Evolutionary conservation across 2,797 vertebrate species (phyloP).

Genomic region (Macropus fuliginosus): DNA sequence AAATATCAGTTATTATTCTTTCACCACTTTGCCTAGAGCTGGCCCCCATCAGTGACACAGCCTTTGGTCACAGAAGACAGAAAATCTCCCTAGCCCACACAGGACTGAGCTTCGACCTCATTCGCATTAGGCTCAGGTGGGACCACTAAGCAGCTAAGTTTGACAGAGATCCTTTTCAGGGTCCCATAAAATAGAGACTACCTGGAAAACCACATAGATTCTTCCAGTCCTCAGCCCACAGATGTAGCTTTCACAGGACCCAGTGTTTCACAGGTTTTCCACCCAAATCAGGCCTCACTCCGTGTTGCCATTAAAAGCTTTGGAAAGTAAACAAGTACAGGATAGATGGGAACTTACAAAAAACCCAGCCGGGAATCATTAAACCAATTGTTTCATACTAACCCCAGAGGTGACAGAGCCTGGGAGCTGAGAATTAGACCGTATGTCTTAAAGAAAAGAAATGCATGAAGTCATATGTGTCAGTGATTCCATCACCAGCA

Average conservation of each 20-base stretch:
- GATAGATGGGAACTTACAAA: neutral
- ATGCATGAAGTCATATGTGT: neutral
- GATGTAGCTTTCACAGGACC: neutral
- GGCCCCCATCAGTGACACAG: neutral
- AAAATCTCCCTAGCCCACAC: neutral
- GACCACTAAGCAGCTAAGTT: neutral
- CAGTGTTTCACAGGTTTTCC: neutral
- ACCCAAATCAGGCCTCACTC: conserved; percentile 7
- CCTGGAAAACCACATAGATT: neutral
- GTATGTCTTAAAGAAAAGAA: conserved; percentile 1
- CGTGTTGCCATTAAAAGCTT: neutral
- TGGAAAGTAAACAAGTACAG: neutral
- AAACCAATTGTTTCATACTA: neutral
- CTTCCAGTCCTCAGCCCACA: neutral
- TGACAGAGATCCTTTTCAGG: neutral
- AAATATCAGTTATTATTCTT: neutral
- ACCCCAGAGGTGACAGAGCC: neutral
- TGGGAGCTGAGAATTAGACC: neutral
- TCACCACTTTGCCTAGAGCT: neutral
- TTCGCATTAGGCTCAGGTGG: neutral
- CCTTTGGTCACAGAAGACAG: neutral
- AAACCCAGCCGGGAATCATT: neutral
- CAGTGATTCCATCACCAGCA: neutral
- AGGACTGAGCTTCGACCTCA: neutral
- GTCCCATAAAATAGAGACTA: neutral